Percentiles rank a stretch among this genome's conserved stretches.
phyloP scores from a whole-genome alignment of 2,113 vertebrate species.

The Chloroceryle aenea region DNA sequence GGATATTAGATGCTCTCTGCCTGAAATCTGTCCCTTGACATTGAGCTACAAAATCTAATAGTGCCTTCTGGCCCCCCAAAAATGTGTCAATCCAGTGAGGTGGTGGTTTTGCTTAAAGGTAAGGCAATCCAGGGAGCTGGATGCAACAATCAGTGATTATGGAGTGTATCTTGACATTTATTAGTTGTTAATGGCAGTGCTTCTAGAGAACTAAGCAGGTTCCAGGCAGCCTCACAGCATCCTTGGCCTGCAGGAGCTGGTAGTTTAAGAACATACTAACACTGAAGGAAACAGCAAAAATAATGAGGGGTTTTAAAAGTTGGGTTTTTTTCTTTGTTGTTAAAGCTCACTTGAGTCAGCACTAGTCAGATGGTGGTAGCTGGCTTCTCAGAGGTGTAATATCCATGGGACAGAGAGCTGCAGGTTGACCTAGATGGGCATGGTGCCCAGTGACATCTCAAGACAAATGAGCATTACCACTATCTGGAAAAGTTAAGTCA shows the following conservation, averaged over 20 bases:
- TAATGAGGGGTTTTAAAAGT: neutral
- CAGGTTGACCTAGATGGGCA: neutral
- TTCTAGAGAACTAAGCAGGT: conserved; percentile 11
- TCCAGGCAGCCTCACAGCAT: neutral
- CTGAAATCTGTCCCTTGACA: neutral
- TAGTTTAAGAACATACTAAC: neutral
- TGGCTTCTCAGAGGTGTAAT: neutral
- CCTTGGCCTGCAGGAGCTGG: neutral
- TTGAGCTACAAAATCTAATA: neutral
- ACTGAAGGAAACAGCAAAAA: neutral
- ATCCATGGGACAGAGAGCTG: neutral
- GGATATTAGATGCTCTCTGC: neutral
- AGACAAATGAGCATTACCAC: neutral
- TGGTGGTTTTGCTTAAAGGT: neutral
- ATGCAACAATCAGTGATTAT: neutral
- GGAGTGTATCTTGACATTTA: conserved; percentile 24
- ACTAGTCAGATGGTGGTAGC: neutral
- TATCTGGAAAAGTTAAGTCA: neutral
- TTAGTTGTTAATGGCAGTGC: conserved; percentile 12
- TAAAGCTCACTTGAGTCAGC: neutral
- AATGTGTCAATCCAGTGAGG: neutral
- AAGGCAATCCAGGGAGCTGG: neutral
- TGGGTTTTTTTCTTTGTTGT: neutral
- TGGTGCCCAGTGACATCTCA: neutral
- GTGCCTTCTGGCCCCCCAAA: neutral